Evolutionary conservation across 2,113 vertebrate genomes (phyloP).

Genomic region (Pachypanchax playfairii): DNA sequence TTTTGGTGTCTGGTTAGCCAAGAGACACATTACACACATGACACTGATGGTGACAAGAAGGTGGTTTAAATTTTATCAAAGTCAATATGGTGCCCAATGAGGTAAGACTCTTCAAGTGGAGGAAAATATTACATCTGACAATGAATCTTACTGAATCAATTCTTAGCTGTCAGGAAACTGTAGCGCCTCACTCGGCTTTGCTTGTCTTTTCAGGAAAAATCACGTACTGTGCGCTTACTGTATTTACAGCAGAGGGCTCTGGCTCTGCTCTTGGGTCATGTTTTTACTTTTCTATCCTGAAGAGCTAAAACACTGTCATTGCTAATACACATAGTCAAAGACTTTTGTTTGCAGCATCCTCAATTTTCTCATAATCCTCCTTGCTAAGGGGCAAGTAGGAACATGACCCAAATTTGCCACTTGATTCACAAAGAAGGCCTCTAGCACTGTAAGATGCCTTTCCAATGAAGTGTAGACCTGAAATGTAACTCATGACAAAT

Average conservation of each 20-base stretch:
- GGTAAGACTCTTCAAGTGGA: constrained; percentile 12
- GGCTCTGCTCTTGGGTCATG: constrained; percentile 60
- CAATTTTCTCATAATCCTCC: constrained; percentile 28
- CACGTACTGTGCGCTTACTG: constrained; percentile 64
- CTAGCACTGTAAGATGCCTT: constrained; percentile 13
- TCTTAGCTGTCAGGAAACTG: constrained; percentile 32
- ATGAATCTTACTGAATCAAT: constrained; percentile 16
- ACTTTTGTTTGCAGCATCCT: constrained; percentile 33
- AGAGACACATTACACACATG: constrained; percentile 15
- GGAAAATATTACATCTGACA: background rate
- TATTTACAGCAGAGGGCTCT: constrained; percentile 52
- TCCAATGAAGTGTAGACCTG: constrained; percentile 4
- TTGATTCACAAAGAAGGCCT: constrained; percentile 23
- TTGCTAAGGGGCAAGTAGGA: constrained; percentile 18
- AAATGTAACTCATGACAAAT: background rate
- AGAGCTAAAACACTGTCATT: constrained; percentile 60
- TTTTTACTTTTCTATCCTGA: constrained; percentile 67
- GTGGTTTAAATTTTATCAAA: constrained; percentile 12
- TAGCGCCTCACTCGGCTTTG: constrained; percentile 38
- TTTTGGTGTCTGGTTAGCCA: constrained; percentile 9
- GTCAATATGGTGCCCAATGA: constrained; percentile 5
- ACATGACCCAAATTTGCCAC: constrained; percentile 32
- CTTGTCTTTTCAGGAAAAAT: constrained; percentile 40
- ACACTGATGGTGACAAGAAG: background rate
- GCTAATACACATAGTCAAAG: constrained; percentile 40